Conservation (phyloP, 2,888 invertebrate genomes). For the Rhabditoides inermis region DNA sequence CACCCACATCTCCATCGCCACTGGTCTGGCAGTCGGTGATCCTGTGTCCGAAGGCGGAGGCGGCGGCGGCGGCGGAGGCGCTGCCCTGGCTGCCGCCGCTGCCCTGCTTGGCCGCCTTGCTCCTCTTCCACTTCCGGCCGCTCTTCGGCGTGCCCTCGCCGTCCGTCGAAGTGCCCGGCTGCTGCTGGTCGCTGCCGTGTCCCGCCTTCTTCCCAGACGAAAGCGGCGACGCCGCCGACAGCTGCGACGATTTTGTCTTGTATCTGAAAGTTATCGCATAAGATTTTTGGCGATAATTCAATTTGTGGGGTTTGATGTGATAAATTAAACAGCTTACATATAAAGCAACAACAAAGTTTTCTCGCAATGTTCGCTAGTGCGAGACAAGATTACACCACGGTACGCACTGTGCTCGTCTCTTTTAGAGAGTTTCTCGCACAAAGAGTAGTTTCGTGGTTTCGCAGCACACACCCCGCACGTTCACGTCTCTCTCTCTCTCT, state of each 20-base stretch:
- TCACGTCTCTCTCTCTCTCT: too few species aligned
- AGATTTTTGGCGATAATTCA: background rate
- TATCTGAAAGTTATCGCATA: constrained; percentile 23
- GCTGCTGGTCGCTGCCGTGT: constrained; percentile 8
- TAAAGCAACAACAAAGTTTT: too few species aligned
- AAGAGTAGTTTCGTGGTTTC: too few species aligned
- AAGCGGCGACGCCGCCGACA: background rate
- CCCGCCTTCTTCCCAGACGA: background rate
- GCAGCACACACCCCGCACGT: too few species aligned
- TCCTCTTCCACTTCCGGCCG: constrained; percentile 27
- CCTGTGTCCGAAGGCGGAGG: constrained; percentile 6
- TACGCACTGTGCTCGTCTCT: too few species aligned
- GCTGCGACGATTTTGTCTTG: constrained; percentile 36
- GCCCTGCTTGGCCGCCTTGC: constrained; percentile 31
- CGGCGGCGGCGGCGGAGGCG: background rate
- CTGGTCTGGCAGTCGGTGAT: constrained; percentile 11
- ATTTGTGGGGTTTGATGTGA: too few species aligned
- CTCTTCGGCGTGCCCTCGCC: constrained; percentile 26
- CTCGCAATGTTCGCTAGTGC: too few species aligned
- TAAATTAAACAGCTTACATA: too few species aligned
- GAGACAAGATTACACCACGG: too few species aligned
- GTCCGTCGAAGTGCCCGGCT: constrained; percentile 1
- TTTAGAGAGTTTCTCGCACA: too few species aligned
- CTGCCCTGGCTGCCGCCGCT: constrained; percentile 11
- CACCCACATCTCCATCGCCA: constrained; percentile 20